Evolutionary conservation across 2,113 vertebrate genomes (phyloP).

Genomic region (Dasyornis broadbenti): DNA sequence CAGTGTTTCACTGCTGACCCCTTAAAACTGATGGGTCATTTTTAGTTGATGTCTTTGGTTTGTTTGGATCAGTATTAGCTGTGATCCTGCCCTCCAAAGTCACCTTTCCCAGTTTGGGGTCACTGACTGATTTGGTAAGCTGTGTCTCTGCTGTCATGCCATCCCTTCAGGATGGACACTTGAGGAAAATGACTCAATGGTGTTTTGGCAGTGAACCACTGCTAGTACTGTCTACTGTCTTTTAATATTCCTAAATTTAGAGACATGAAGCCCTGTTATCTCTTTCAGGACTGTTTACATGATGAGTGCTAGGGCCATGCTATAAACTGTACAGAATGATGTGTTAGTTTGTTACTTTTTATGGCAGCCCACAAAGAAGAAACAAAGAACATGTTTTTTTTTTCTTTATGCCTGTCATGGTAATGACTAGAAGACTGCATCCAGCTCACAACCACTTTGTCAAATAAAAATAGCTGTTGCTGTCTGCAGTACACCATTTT

Average conservation of each 20-base stretch:
- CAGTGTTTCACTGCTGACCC: not conserved
- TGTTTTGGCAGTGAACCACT: not conserved
- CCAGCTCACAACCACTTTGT: not conserved
- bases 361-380: not conserved
- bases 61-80: not conserved
- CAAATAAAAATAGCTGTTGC: not conserved
- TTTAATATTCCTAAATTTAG: not conserved
- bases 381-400: not conserved
- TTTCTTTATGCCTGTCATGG: not conserved
- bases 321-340: not conserved
- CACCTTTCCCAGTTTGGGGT: not conserved
- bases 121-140: not conserved
- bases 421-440: not conserved
- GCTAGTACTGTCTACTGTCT: not conserved
- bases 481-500: not conserved
- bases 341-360: not conserved
- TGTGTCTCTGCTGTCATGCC: not conserved
- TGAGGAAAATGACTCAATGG: accelerated
- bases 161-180: not conserved
- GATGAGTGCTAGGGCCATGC: not conserved
- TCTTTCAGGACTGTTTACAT: not conserved
- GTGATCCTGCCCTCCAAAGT: not conserved
- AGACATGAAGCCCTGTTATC: not conserved
- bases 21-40: not conserved
- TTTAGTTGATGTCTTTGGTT: not conserved